These are phyloP conservation scores for Clarias fuscus DNA, from an alignment of 2,797 vertebrate genomes.

Conservation along the genomic window DNA sequence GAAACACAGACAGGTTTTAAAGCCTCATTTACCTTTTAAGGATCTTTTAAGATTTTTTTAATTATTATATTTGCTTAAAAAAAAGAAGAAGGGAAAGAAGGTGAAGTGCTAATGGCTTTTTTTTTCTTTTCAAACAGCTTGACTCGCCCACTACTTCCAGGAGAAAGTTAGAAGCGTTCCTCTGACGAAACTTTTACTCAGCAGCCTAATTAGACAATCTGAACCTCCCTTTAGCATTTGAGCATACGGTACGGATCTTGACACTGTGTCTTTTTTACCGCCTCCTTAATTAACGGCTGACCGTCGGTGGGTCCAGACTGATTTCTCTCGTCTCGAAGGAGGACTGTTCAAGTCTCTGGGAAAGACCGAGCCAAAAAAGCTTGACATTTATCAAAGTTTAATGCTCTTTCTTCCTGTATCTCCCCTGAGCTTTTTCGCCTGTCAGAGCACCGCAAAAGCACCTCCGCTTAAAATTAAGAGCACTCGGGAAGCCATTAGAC, in stretches of 20 bases:
- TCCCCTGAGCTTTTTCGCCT: slow-evolving; percentile 10
- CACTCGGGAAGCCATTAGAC: not conserved
- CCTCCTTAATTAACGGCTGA: slow-evolving; percentile 42
- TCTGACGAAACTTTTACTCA: slow-evolving; percentile 19
- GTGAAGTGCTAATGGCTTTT: slow-evolving; percentile 40
- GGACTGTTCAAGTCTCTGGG: not conserved
- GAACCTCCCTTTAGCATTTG: slow-evolving; percentile 19
- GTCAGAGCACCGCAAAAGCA: slow-evolving; percentile 3
- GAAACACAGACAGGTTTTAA: slow-evolving; percentile 30
- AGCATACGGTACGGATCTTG: slow-evolving; percentile 14
- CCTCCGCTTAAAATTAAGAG: not conserved
- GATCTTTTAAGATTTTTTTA: slow-evolving; percentile 37
- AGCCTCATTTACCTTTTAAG: slow-evolving; percentile 27
- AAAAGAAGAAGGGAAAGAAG: not conserved
- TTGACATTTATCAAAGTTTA: slow-evolving; percentile 45
- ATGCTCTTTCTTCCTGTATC: slow-evolving; percentile 2
- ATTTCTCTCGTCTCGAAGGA: slow-evolving; percentile 20
- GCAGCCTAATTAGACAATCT: slow-evolving; percentile 35
- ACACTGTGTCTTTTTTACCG: slow-evolving; percentile 18
- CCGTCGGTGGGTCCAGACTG: slow-evolving; percentile 1
- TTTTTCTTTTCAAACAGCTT: slow-evolving; percentile 37
- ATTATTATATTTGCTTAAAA: slow-evolving; percentile 30
- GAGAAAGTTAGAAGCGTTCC: slow-evolving; percentile 1
- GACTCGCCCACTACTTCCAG: slow-evolving; percentile 26
- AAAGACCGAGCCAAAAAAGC: slow-evolving; percentile 8